Evolutionary conservation across 2,888 invertebrate species (phyloP).

Genomic region (Rhagophthalmus giganteus): DNA sequence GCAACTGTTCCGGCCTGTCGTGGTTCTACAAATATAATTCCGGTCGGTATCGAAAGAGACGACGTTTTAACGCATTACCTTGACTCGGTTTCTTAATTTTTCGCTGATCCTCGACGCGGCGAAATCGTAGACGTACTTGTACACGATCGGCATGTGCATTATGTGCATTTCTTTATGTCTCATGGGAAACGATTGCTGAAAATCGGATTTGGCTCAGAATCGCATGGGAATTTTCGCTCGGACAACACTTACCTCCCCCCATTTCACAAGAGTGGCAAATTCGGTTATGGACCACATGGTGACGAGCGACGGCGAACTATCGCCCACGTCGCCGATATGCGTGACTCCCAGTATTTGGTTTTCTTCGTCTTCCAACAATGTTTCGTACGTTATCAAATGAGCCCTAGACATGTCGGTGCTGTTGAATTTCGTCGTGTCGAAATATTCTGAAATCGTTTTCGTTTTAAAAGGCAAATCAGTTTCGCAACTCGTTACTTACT

Average conservation of each 20-base stretch:
- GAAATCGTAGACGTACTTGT: conserved; percentile 78
- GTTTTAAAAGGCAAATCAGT: too few relatives aligned
- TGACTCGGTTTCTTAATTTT: conserved; percentile 71
- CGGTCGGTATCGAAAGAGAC: background rate
- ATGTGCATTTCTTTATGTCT: conserved; percentile 77
- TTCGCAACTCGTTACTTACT: conserved; percentile 30
- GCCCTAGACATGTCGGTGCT: conserved; percentile 72
- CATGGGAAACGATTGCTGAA: conserved; percentile 76
- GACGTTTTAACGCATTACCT: conserved; percentile 51
- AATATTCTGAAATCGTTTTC: conserved; percentile 64
- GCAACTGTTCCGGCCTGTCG: conserved; percentile 62
- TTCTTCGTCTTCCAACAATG: conserved; percentile 72
- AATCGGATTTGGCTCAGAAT: too few relatives aligned
- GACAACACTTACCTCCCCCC: conserved; percentile 67
- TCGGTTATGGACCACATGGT: conserved; percentile 75
- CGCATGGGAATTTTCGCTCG: too few relatives aligned
- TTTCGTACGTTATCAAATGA: conserved; percentile 73
- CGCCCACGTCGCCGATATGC: conserved; percentile 71
- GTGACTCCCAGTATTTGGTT: conserved; percentile 76
- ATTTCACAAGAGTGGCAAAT: conserved; percentile 69
- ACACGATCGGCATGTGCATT: conserved; percentile 69
- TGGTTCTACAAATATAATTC: conserved; percentile 56
- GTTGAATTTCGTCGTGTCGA: conserved; percentile 68
- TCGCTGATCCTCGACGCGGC: conserved; percentile 68
- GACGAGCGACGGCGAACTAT: conserved; percentile 65